Evolutionary conservation across 2,888 invertebrate species (phyloP).

Genomic region (Rhingia campestris): DNA sequence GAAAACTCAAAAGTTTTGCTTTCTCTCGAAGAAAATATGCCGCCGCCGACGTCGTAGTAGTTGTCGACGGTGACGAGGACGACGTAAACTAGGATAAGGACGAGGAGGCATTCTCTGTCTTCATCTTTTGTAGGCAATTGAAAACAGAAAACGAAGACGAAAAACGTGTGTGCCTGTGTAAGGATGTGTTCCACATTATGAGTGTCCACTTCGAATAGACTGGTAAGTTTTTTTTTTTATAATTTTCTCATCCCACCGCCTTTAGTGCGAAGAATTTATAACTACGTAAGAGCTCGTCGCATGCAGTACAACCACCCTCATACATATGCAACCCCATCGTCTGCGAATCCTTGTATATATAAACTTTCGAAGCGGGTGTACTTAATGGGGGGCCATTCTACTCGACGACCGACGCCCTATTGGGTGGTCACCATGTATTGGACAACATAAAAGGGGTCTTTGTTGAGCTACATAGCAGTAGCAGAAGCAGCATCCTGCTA

Average conservation of each 20-base stretch:
- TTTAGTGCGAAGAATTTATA: constrained; percentile 56
- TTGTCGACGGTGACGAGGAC: neutral
- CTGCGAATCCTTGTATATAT: constrained; percentile 19
- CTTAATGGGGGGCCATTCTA: constrained; percentile 69
- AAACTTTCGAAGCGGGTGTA: constrained; percentile 62
- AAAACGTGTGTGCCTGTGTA: constrained; percentile 42
- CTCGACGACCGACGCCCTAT: constrained; percentile 25
- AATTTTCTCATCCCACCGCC: constrained; percentile 9
- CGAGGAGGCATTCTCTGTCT: constrained; percentile 41
- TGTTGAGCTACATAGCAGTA: constrained; percentile 28
- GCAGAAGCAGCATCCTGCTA: constrained; percentile 34
- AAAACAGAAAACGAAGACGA: constrained; percentile 9
- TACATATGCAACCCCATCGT: constrained; percentile 18
- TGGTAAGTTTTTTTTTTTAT: constrained; percentile 37
- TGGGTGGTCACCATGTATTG: constrained; percentile 27
- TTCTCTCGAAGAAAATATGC: constrained; percentile 42
- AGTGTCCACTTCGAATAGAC: constrained; percentile 70
- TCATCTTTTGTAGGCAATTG: constrained; percentile 62
- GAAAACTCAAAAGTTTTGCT: constrained; percentile 62
- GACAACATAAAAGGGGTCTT: constrained; percentile 61
- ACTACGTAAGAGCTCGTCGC: constrained; percentile 50
- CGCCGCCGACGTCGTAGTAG: neutral
- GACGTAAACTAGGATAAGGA: constrained; percentile 68
- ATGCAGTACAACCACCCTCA: constrained; percentile 42
- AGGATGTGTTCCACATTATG: constrained; percentile 69